Conservation (phyloP, 2,888 invertebrate species). For the Pheosia gnoma region DNA sequence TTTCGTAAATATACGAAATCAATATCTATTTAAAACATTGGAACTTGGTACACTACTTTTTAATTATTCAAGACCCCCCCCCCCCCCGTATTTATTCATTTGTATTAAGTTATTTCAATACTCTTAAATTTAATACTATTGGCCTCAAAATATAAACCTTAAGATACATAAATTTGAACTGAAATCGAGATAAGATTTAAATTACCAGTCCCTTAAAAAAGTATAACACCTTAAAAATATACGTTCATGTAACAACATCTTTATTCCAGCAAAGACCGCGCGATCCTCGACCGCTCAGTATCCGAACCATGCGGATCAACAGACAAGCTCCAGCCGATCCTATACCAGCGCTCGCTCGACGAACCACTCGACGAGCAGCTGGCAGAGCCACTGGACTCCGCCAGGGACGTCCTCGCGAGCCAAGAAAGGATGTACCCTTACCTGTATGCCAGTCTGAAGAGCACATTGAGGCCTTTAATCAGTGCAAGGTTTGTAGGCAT, state of each 20-base stretch:
- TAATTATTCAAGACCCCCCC: too few species aligned
- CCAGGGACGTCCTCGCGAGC: constrained; percentile 83
- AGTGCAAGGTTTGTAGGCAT: constrained; percentile 78
- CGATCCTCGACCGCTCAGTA: constrained; percentile 48
- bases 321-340: constrained; percentile 29
- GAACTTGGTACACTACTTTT: too few species aligned
- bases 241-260: background rate
- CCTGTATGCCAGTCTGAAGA: constrained; percentile 88
- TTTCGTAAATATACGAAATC: background rate
- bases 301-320: constrained; percentile 52
- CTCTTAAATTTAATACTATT: too few species aligned
- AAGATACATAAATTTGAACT: too few species aligned
- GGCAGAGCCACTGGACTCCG: constrained; percentile 55
- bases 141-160: too few species aligned
- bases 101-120: too few species aligned
- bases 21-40: background rate
- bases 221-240: too few species aligned
- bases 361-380: constrained; percentile 33
- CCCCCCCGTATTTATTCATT: too few species aligned
- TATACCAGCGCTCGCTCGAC: constrained; percentile 26
- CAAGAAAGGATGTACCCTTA: constrained; percentile 91
- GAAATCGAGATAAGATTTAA: too few species aligned
- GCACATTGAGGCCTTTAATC: constrained; percentile 91
- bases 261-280: constrained; percentile 53
- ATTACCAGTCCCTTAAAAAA: too few species aligned